Percentiles rank a stretch among this genome's conserved stretches.
phyloP scores from a whole-genome alignment of 1,140 invertebrate genomes.

The Phortica variegata region DNA sequence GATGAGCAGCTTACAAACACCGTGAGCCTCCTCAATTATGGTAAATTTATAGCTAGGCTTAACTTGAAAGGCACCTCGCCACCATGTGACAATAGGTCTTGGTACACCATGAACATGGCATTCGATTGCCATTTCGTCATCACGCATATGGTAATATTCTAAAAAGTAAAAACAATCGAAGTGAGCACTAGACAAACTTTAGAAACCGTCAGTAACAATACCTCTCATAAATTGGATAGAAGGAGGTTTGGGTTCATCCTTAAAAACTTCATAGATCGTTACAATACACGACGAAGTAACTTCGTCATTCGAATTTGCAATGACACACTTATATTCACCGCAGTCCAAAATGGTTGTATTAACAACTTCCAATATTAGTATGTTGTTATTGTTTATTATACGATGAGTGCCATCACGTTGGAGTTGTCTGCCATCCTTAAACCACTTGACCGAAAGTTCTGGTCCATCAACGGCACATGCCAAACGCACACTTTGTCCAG shows the following conservation, averaged over 20 bases:
- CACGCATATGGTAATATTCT: conserved; percentile 55
- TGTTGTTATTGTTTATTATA: conserved; percentile 66
- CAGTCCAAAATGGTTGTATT: conserved; percentile 66
- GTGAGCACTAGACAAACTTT: not conserved
- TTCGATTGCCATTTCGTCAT: conserved; percentile 54
- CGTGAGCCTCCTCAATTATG: conserved; percentile 53
- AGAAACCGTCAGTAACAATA: conserved; percentile 23
- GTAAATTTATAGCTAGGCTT: conserved; percentile 54
- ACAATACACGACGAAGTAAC: conserved; percentile 65
- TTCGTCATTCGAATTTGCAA: conserved; percentile 72
- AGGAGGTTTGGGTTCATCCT: conserved; percentile 54
- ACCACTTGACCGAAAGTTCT: conserved; percentile 80
- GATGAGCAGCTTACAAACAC: conserved; percentile 63
- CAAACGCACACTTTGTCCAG: conserved; percentile 74
- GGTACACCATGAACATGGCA: conserved; percentile 49
- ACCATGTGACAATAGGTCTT: conserved; percentile 46
- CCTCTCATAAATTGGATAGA: conserved; percentile 54
- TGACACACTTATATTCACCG: conserved; percentile 74
- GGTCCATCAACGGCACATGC: conserved; percentile 83
- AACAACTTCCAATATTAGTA: conserved; percentile 75
- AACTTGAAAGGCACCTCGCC: conserved; percentile 46
- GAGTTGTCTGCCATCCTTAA: conserved; percentile 71
- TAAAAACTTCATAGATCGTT: conserved; percentile 54
- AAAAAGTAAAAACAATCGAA: conserved; percentile 20
- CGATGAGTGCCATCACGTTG: conserved; percentile 61